phyloP scores from a whole-genome alignment of 2,797 vertebrate genomes.

The Scleropages formosus region DNA sequence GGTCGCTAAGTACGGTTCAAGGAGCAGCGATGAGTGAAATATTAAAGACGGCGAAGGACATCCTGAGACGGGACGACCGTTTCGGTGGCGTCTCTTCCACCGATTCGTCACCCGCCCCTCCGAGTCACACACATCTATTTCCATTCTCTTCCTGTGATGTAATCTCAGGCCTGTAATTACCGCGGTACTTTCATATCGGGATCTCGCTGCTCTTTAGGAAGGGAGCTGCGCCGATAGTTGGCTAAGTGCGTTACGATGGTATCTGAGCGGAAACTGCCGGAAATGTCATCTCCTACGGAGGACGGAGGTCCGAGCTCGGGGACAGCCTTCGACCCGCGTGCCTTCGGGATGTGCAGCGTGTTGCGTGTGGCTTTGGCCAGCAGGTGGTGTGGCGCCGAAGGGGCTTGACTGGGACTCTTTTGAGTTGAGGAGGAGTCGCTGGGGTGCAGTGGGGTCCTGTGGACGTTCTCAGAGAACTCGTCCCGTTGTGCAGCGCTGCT shows the following conservation, averaged over 20 bases:
- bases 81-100: background rate
- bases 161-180: constrained; percentile 22
- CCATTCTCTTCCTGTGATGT: background rate
- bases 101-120: background rate
- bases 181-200: constrained; percentile 25
- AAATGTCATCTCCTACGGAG: background rate
- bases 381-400: background rate
- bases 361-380: too few relatives aligned
- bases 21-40: background rate
- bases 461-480: background rate
- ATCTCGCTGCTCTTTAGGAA: background rate
- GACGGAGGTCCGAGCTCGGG: background rate
- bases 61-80: background rate
- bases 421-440: background rate
- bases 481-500: background rate
- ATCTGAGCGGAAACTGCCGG: background rate
- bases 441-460: background rate
- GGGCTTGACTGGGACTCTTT: background rate
- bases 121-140: background rate
- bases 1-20: too few relatives aligned
- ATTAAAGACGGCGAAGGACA: background rate
- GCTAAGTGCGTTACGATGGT: background rate
- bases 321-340: background rate
- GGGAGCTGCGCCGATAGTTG: background rate
- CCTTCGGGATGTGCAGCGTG: too few relatives aligned